A percentile compares a stretch with the other conserved stretches of the same genome.
These are phyloP conservation scores for Melanaphis sacchari DNA, from an alignment of 1,140 invertebrate species.

Conservation along the genomic window DNA sequence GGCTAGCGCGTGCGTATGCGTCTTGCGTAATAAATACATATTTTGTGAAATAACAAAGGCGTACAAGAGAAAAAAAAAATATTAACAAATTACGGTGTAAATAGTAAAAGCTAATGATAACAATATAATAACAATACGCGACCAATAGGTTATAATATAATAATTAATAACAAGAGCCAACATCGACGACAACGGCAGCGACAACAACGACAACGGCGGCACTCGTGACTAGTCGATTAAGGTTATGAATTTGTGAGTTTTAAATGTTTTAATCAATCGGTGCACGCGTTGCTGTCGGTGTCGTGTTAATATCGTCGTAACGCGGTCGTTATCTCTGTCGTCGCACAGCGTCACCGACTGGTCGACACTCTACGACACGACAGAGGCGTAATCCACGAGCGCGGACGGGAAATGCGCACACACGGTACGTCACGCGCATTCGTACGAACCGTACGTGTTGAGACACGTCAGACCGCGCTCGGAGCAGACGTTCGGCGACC, in stretches of 20 bases:
- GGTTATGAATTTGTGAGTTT: neutral
- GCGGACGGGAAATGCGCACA: no score
- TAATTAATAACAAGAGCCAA: neutral
- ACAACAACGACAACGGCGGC: neutral
- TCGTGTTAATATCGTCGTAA: neutral
- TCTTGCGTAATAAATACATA: neutral
- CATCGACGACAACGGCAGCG: no score
- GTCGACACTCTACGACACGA: no score
- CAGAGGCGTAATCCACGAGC: no score
- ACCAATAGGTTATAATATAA: neutral
- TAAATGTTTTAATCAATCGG: neutral
- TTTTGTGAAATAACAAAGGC: neutral
- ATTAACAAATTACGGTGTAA: neutral
- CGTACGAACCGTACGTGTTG: constrained; percentile 71
- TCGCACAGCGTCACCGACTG: neutral
- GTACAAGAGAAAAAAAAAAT: no score
- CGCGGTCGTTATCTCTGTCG: neutral
- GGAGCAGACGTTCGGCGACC: neutral
- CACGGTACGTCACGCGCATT: constrained; percentile 65
- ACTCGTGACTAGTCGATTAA: neutral
- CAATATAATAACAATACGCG: neutral
- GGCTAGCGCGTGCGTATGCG: neutral
- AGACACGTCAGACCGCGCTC: constrained; percentile 66
- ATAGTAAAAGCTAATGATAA: neutral
- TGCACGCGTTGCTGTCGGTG: neutral